phyloP scores from a whole-genome alignment of 2,797 vertebrate species.

The Pangasius macronema region DNA sequence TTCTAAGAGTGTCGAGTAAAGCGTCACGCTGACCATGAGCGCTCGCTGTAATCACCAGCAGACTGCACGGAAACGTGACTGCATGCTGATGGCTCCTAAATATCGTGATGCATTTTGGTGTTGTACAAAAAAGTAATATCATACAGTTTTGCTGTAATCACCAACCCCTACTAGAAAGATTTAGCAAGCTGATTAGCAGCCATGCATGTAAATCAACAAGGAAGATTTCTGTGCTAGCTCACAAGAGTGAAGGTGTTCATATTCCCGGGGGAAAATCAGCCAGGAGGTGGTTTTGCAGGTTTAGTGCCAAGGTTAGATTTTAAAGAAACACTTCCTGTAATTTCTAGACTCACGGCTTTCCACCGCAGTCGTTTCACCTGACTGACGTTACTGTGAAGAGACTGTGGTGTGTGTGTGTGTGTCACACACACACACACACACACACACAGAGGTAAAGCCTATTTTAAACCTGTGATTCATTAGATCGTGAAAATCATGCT shows the following conservation, averaged over 20 bases:
- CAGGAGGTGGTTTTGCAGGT: neutral
- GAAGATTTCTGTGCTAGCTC: neutral
- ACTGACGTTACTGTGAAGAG: too few species aligned
- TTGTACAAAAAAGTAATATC: too few species aligned
- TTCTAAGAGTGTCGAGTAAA: neutral
- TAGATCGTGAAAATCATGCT: neutral
- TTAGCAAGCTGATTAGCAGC: neutral
- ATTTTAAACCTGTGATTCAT: constrained; percentile 28
- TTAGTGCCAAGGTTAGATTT: neutral
- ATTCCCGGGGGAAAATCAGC: neutral
- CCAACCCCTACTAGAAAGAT: neutral
- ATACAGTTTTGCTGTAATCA: neutral
- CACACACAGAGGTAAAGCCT: neutral
- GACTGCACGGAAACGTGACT: too few species aligned
- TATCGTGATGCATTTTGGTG: too few species aligned
- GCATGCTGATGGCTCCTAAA: too few species aligned
- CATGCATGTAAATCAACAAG: neutral
- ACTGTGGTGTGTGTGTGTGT: too few species aligned
- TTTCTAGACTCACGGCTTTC: too few species aligned
- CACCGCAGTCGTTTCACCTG: too few species aligned
- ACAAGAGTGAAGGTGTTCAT: neutral
- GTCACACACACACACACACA: neutral
- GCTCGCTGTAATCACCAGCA: neutral
- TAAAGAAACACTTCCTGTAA: neutral
- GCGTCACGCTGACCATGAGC: neutral